Percentiles rank a stretch among this genome's conserved stretches.
phyloP scores from a whole-genome alignment of 2,797 vertebrate genomes.

The Oryzias sinensis region DNA sequence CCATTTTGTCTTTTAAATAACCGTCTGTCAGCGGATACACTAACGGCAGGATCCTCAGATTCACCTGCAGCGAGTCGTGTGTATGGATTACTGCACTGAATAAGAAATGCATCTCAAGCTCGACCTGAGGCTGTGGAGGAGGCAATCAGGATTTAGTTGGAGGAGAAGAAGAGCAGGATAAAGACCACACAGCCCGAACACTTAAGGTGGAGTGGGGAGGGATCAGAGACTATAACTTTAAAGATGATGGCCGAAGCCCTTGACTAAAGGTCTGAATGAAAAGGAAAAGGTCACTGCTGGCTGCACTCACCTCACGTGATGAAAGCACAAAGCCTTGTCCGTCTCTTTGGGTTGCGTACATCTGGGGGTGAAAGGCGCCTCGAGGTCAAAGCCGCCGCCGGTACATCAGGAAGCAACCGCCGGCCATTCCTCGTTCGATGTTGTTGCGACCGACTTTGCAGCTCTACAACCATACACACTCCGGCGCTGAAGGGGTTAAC shows the following conservation, averaged over 20 bases:
- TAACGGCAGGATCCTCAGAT: conserved; percentile 56
- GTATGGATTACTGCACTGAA: conserved; percentile 62
- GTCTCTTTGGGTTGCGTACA: conserved; percentile 40
- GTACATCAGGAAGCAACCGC: conserved; percentile 48
- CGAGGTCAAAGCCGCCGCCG: conserved; percentile 58
- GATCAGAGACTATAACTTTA: conserved; percentile 74
- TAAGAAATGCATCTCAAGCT: conserved; percentile 64
- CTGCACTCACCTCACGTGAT: conserved; percentile 60
- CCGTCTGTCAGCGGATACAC: conserved; percentile 45
- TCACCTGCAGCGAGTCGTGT: conserved; percentile 54
- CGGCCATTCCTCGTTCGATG: conserved; percentile 8
- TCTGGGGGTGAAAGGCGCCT: conserved; percentile 30
- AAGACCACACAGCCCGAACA: conserved; percentile 69
- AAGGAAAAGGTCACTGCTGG: conserved; percentile 74
- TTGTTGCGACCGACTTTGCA: conserved; percentile 41
- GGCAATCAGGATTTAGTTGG: conserved; percentile 66
- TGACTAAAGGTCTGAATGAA: conserved; percentile 80
- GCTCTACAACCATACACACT: conserved; percentile 28
- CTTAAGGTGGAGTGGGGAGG: conserved; percentile 66
- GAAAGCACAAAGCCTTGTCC: conserved; percentile 59
- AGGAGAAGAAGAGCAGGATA: conserved; percentile 59
- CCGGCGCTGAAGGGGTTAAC: conserved; percentile 82
- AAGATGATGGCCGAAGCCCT: conserved; percentile 77
- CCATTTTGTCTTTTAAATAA: conserved; percentile 57
- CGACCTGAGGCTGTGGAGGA: conserved; percentile 58